Evolutionary conservation across 2,113 vertebrate genomes (phyloP).

Genomic region (Electrona antarctica): DNA sequence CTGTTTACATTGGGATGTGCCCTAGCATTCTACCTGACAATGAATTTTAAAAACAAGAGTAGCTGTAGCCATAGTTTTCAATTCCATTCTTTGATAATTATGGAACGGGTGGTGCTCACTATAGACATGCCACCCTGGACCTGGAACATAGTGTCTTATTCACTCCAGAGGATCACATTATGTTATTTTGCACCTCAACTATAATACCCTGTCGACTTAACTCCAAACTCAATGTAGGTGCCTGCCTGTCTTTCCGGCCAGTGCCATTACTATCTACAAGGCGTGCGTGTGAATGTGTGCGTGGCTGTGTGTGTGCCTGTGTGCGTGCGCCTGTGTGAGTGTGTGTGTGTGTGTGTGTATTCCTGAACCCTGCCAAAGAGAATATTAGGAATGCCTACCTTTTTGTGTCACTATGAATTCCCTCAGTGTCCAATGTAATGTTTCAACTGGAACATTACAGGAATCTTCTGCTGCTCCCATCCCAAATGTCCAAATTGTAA

Average conservation of each 20-base stretch:
- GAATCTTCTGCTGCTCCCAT: conserved; percentile 23
- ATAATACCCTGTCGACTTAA: conserved; percentile 24
- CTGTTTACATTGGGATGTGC: conserved; percentile 39
- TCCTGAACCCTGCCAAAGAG: conserved; percentile 70
- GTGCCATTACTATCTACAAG: conserved; percentile 46
- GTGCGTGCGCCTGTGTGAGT: conserved; percentile 14
- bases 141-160: conserved; percentile 37
- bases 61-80: background rate
- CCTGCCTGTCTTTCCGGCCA: conserved; percentile 43
- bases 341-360: conserved; percentile 34
- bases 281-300: conserved; percentile 28
- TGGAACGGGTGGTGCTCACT: conserved; percentile 15
- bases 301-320: conserved; percentile 36
- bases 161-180: conserved; percentile 16
- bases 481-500: background rate
- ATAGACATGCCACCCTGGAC: conserved; percentile 8
- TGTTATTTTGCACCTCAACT: conserved; percentile 11
- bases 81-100: background rate
- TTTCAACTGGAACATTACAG: conserved; percentile 31
- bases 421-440: conserved; percentile 13
- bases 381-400: conserved; percentile 37
- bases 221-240: conserved; percentile 43
- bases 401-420: conserved; percentile 27
- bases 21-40: conserved; percentile 18
- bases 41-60: conserved; percentile 21